These are phyloP conservation scores for Amblyraja radiata DNA, from an alignment of 2,797 vertebrate genomes.

Conservation along the genomic window DNA sequence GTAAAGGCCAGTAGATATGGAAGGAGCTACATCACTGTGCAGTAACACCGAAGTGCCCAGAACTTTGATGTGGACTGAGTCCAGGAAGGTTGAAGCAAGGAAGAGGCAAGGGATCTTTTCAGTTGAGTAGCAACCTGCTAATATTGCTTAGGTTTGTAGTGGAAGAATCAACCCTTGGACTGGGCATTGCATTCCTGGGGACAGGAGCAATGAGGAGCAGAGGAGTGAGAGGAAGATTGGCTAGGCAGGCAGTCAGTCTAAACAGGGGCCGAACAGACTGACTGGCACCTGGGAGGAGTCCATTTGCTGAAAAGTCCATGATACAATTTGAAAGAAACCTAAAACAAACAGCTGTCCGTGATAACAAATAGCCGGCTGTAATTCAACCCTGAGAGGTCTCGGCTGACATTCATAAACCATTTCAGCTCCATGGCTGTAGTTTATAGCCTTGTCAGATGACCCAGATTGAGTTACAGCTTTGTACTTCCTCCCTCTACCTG, in stretches of 20 bases:
- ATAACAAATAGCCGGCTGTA: slow-evolving; percentile 21
- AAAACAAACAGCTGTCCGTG: not conserved
- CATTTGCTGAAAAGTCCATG: not conserved
- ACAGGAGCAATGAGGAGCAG: not conserved
- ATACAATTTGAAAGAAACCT: not conserved
- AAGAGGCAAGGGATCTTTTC: no score
- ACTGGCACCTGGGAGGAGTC: not conserved
- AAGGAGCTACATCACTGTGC: not conserved
- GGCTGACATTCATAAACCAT: slow-evolving; percentile 30
- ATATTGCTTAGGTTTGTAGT: not conserved
- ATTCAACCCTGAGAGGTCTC: slow-evolving; percentile 13
- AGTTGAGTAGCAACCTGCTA: not conserved
- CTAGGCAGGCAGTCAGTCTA: not conserved
- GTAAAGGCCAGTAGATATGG: not conserved
- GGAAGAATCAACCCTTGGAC: not conserved
- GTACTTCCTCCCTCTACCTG: slow-evolving; percentile 11
- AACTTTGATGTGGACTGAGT: no score
- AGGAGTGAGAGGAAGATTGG: not conserved
- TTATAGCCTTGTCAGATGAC: slow-evolving; percentile 17
- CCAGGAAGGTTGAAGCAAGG: not conserved
- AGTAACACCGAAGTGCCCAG: not conserved
- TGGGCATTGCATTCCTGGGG: not conserved
- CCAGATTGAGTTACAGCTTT: slow-evolving; percentile 24
- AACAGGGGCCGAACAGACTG: not conserved
- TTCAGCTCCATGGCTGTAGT: not conserved